Percentiles rank a stretch among this genome's conserved stretches.
Evolutionary conservation across 2,888 invertebrate species (phyloP).

Genomic region (Trachelus troglodyta): DNA sequence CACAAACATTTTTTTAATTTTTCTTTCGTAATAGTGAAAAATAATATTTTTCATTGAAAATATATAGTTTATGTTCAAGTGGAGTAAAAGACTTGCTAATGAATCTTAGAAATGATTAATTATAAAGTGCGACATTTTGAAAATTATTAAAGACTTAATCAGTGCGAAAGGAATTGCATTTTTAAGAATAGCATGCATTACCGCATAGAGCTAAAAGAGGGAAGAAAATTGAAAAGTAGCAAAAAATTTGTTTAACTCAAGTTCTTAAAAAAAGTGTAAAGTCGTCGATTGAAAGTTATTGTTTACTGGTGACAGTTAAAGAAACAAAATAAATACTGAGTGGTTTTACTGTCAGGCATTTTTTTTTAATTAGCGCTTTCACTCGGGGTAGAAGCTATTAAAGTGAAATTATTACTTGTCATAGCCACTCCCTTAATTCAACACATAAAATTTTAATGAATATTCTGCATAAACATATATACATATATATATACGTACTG

Average conservation of each 20-base stretch:
- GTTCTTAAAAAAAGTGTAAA: background rate
- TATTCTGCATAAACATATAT: background rate
- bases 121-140: background rate
- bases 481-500: too few species aligned
- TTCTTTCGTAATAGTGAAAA: too few species aligned
- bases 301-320: too few species aligned
- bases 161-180: background rate
- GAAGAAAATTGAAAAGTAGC: background rate
- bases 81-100: background rate
- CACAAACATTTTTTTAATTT: too few species aligned
- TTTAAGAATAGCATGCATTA: background rate
- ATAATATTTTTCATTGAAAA: background rate
- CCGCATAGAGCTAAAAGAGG: background rate
- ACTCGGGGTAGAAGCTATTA: background rate
- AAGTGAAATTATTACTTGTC: background rate
- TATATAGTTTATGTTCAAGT: background rate
- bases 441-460: background rate
- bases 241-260: background rate
- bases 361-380: background rate
- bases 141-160: background rate
- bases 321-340: too few species aligned
- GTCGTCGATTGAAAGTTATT: background rate
- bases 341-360: background rate
- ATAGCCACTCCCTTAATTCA: background rate
- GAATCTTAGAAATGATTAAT: background rate